Conservation (phyloP, 2,888 invertebrate species). For the Aphodius sticticus region DNA sequence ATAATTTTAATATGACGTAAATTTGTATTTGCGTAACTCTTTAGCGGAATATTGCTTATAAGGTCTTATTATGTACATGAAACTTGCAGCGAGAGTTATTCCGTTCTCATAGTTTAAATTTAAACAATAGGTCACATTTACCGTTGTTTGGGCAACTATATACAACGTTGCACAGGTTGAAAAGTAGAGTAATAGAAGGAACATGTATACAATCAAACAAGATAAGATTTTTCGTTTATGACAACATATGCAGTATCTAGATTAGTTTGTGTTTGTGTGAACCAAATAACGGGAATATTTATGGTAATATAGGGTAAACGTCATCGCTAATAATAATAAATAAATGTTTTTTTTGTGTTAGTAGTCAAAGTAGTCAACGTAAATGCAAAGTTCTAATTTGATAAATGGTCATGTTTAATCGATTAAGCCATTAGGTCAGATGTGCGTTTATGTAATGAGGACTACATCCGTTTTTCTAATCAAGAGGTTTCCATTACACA, state of each 20-base stretch:
- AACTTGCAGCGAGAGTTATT: not conserved
- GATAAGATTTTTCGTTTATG: not conserved
- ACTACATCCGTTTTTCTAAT: not conserved
- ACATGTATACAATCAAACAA: not conserved
- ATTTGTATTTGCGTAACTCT: not conserved
- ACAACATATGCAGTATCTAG: not conserved
- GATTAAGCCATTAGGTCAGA: not conserved
- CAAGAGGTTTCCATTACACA: not conserved
- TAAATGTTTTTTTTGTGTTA: not conserved
- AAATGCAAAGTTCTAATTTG: not conserved
- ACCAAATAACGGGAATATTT: not conserved
- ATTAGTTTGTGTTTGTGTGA: not conserved
- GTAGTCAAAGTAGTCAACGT: not conserved
- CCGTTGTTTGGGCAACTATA: not conserved
- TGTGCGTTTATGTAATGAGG: not conserved
- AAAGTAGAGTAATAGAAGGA: too few species aligned
- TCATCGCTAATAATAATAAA: not conserved
- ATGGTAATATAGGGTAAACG: not conserved
- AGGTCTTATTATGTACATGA: not conserved
- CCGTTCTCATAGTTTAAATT: not conserved
- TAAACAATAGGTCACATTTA: not conserved
- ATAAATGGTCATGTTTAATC: not conserved
- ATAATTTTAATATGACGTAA: not conserved
- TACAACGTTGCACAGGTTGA: not conserved
- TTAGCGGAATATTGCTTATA: not conserved